Conservation (phyloP, 2,888 invertebrate species). For the Uloborus plumipes region DNA sequence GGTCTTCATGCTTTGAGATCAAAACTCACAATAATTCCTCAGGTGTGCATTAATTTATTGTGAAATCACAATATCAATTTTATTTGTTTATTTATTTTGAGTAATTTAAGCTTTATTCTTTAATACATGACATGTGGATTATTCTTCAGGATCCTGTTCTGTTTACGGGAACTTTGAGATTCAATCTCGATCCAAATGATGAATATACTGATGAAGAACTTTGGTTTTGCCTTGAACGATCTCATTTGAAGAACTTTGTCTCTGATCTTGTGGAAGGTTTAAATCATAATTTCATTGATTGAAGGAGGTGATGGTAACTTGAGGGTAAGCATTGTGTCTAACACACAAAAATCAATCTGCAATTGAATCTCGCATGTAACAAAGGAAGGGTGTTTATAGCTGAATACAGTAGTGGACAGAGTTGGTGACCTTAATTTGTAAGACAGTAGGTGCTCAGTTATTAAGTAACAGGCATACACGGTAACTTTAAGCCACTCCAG, state of each 20-base stretch:
- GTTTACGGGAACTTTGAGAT: slow-evolving; percentile 40
- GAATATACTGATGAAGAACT: slow-evolving; percentile 29
- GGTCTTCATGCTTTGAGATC: slow-evolving; percentile 74
- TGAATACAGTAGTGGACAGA: too few species aligned
- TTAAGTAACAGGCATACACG: too few species aligned
- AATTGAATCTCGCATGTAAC: too few species aligned
- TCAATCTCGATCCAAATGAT: slow-evolving; percentile 36
- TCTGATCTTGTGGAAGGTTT: slow-evolving; percentile 19
- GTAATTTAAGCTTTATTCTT: neutral
- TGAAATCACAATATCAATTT: neutral
- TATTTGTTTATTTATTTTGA: neutral
- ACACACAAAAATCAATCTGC: neutral
- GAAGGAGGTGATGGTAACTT: slow-evolving; percentile 40
- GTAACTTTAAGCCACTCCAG: too few species aligned
- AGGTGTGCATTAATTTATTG: slow-evolving; percentile 71
- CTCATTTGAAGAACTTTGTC: slow-evolving; percentile 34
- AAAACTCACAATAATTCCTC: slow-evolving; percentile 75
- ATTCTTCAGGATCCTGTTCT: slow-evolving; percentile 42
- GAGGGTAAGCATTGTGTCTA: slow-evolving; percentile 19
- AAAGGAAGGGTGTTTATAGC: too few species aligned
- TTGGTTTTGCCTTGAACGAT: slow-evolving; percentile 33
- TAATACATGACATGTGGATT: neutral
- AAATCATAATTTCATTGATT: slow-evolving; percentile 14
- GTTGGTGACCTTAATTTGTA: too few species aligned
- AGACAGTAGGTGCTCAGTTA: too few species aligned